Conservation (phyloP, 2,797 vertebrate species). For the Percopsis omiscomaycus region DNA sequence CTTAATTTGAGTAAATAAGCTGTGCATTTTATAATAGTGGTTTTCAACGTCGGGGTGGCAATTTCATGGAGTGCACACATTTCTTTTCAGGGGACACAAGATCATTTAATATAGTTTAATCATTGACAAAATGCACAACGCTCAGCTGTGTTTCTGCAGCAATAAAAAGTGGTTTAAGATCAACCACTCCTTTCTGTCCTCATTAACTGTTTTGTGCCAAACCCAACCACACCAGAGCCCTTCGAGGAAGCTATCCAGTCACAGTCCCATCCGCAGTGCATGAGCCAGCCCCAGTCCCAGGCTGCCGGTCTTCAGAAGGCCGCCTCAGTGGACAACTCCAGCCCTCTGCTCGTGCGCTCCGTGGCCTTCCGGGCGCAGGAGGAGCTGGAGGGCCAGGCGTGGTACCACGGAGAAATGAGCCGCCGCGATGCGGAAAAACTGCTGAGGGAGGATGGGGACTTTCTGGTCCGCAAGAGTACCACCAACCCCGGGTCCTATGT, state of each 20-base stretch:
- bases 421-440: constrained; percentile 92
- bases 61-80: too few relatives aligned
- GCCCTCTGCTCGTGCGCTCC: constrained; percentile 82
- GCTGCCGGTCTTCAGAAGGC: constrained; percentile 80
- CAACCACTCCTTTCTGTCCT: constrained; percentile 2
- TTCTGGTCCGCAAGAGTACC: constrained; percentile 94
- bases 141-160: too few relatives aligned
- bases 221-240: constrained; percentile 78
- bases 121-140: too few relatives aligned
- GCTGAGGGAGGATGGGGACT: constrained; percentile 89
- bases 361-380: constrained; percentile 78
- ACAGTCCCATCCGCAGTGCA: constrained; percentile 67
- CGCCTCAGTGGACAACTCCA: constrained; percentile 82
- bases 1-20: too few relatives aligned
- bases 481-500: constrained; percentile 94
- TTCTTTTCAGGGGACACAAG: too few relatives aligned
- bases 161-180: too few relatives aligned
- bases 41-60: too few relatives aligned
- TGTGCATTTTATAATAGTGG: too few relatives aligned
- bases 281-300: constrained; percentile 62
- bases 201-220: constrained; percentile 8
- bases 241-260: constrained; percentile 94
- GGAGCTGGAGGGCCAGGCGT: constrained; percentile 84
- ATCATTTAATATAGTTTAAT: too few relatives aligned
- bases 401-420: constrained; percentile 96